Percentiles rank a stretch among this genome's conserved stretches.
phyloP scores from a whole-genome alignment of 2,797 vertebrate genomes.

The Calcarius lapponicus region DNA sequence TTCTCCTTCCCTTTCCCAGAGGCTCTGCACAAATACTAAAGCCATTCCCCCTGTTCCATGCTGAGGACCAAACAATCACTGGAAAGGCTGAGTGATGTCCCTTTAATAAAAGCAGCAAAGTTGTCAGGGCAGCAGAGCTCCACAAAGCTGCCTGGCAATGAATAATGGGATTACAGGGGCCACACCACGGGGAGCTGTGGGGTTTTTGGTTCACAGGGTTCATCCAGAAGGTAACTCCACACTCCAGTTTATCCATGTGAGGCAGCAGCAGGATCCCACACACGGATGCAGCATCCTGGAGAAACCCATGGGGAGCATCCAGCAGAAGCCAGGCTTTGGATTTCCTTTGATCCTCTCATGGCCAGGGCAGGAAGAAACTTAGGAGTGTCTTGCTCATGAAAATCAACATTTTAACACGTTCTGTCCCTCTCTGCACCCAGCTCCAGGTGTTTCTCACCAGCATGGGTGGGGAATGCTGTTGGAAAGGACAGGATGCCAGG shows the following conservation, averaged over 20 bases:
- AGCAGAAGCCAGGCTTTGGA: not conserved
- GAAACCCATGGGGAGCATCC: not conserved
- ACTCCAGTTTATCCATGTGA: not conserved
- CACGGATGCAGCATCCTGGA: not conserved
- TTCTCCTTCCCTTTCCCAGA: not conserved
- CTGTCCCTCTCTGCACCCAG: not conserved
- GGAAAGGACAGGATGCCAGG: not conserved
- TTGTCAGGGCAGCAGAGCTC: not conserved
- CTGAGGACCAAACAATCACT: not conserved
- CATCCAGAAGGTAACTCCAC: not conserved
- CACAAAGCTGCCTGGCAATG: not conserved
- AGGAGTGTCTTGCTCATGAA: not conserved
- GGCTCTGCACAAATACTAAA: not conserved
- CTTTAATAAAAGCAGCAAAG: not conserved
- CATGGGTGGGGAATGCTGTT: rapidly evolving
- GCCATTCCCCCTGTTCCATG: rapidly evolving
- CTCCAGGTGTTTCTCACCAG: not conserved
- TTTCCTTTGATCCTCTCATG: not conserved
- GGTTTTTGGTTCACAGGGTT: not conserved
- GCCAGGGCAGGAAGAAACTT: not conserved
- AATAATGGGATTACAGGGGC: not conserved
- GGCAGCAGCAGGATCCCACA: not conserved
- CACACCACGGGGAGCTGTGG: rapidly evolving
- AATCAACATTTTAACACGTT: not conserved
- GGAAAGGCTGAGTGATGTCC: not conserved